Conservation (phyloP, 2,888 invertebrate species). For the Drosophila multiciliata region DNA sequence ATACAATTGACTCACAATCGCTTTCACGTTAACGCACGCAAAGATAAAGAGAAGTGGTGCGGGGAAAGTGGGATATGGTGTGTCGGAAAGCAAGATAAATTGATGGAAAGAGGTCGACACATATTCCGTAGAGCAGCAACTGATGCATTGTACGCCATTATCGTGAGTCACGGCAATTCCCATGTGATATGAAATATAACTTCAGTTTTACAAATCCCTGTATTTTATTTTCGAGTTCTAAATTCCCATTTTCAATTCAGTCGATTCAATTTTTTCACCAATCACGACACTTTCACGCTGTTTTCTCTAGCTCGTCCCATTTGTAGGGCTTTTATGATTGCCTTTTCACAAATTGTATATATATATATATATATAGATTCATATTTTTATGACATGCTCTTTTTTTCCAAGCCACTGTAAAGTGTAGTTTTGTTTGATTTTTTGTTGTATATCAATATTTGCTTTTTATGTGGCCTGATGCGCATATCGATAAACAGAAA, state of each 20-base stretch:
- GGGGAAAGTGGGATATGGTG: slow-evolving; percentile 2
- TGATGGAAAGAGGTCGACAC: slow-evolving; percentile 11
- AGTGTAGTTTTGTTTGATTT: slow-evolving; percentile 43
- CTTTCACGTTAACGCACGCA: slow-evolving; percentile 56
- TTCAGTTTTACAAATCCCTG: not conserved
- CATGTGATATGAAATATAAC: not conserved
- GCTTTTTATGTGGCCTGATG: slow-evolving; percentile 52
- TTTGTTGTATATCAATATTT: slow-evolving; percentile 71
- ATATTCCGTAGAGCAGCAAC: slow-evolving; percentile 15
- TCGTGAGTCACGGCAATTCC: not conserved
- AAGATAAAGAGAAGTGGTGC: slow-evolving; percentile 2
- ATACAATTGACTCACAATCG: slow-evolving; percentile 75
- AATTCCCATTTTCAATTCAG: not conserved
- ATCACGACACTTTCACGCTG: slow-evolving; percentile 14
- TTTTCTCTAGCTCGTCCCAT: slow-evolving; percentile 39
- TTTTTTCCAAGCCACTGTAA: slow-evolving; percentile 32
- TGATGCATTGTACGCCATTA: not conserved
- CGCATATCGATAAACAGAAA: slow-evolving; percentile 37
- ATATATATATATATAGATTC: slow-evolving; percentile 22
- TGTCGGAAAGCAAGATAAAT: slow-evolving; percentile 25
- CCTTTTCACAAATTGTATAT: slow-evolving; percentile 58
- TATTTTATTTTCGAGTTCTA: not conserved
- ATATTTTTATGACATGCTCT: slow-evolving; percentile 38
- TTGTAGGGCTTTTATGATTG: slow-evolving; percentile 52
- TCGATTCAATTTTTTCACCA: not conserved